Evolutionary conservation across 2,113 vertebrate species (phyloP), one percentile per base, ranked within the genome.

Genomic region (Chaetodon auriga): DNA sequence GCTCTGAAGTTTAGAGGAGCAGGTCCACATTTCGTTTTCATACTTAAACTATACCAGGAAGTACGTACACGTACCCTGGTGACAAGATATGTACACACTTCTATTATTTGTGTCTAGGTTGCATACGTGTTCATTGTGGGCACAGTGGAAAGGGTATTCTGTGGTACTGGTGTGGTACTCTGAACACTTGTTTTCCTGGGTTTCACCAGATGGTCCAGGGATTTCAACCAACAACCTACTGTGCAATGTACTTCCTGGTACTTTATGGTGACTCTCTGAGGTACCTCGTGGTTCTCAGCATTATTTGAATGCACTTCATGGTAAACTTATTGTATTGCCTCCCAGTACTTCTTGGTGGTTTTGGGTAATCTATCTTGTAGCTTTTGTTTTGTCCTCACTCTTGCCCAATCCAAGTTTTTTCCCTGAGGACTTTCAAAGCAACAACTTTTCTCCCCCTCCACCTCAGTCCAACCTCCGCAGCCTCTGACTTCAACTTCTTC

Each of bases 401-500:
- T 58, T 30, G 16, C 64, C 53, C 45, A 45, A 14, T 71, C 38
- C 12, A 9, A 7, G n/a, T n/a, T n/a, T n/a, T n/a, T n/a, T n/a
- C n/a, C n/a, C n/a, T n/a, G 49, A 8, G 2, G 4, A 61, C 18
- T 2, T 73, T 12, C 46, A 48, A 54, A 48, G 3, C 49, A 46
- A 36, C 25, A 3, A 2, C 48, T 30, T 71, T 6, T 15, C 19
- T 6, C 30, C 13, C 7, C 63, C 55, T 38, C 41, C 13, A 38
- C 57, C 49, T 35, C 62, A 75, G 71, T 38, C 6, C 1, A 0
- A 55, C 25, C 7, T 54, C 48, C 41, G 43, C 38, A 49, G 61
- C 43, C 49, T 63, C 51, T 58, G 48, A 23, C 79, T 78, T 71
- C 35, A 73, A 30, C 48, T 9, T 53, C 61, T 60, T 74, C 46